Conservation (phyloP, 1,140 invertebrate species). For the Maniola jurtina region DNA sequence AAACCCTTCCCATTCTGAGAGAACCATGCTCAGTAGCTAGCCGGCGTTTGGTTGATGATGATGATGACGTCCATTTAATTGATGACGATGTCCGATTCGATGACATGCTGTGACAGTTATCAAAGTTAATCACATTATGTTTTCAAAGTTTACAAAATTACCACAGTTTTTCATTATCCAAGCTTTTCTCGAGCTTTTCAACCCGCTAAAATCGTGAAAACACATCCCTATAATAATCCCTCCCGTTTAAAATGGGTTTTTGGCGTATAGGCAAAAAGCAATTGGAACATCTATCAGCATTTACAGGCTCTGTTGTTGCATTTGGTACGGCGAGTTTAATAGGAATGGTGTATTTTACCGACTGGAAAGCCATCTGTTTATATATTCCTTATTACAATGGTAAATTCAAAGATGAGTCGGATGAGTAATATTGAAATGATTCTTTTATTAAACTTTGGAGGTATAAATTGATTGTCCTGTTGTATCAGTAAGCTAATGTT, state of each 20-base stretch:
- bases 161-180: too few relatives aligned
- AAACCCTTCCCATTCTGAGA: too few relatives aligned
- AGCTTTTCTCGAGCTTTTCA: not conserved
- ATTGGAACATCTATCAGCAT: conserved; percentile 41
- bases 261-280: conserved; percentile 46
- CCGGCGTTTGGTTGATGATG: too few relatives aligned
- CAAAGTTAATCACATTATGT: too few relatives aligned
- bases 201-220: not conserved
- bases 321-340: conserved; percentile 80
- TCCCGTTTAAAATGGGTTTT: conserved; percentile 31
- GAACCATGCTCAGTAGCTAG: too few relatives aligned
- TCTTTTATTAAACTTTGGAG: not conserved
- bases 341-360: conserved; percentile 83
- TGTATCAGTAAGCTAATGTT: not conserved
- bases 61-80: too few relatives aligned
- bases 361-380: conserved; percentile 85
- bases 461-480: not conserved
- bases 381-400: conserved; percentile 86
- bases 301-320: conserved; percentile 63
- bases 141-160: too few relatives aligned
- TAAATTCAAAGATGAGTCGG: conserved; percentile 78
- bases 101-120: too few relatives aligned
- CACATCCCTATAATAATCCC: not conserved
- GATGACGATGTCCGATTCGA: too few relatives aligned
- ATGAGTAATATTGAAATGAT: not conserved